Evolutionary conservation across 2,888 invertebrate species (phyloP), one percentile per base, ranked within the genome.

Genomic region (Microctonus aethiopoides): DNA sequence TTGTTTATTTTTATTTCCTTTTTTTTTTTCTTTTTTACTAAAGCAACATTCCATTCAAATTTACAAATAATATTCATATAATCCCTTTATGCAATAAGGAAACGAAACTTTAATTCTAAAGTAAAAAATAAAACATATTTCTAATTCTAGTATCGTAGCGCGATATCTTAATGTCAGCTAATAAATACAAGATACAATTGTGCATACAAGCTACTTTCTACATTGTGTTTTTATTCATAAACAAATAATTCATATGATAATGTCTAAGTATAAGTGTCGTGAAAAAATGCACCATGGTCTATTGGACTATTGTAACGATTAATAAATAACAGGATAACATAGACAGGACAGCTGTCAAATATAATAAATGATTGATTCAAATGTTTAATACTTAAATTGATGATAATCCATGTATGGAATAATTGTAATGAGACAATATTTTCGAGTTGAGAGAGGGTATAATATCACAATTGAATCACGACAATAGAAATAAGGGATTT

Each of bases 181-280:
- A 59, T 59, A 60, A 54, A 57, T 57, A 34, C 36, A 65, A 56
- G 39, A 56, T 65, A 24, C 20, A 34, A 65, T 24, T 65, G 54
- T 65, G 64, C 56, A 54, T 56, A 16, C 20, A 39, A 65, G 36
- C 64, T 56, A 56, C 39, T 26, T 52, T 39, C 54, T 65, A 65
- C 52, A 54, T 22, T 22, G 36, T 46, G 20, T 46, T 46, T 6
- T 6, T 46, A 46, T 46, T n/a, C 7, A 20, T 16, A 5, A 46
- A n/a, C n/a, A n/a, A 46, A 46, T 20, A 46, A 46, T 46, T 16
- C 46, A 10, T 36, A 36, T n/a, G n/a, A 46, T 16, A 13, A n/a
- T 39, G 5, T 46, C 16, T 46, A n/a, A 46, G 4, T n/a, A 7
- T 1, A 46, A 16, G 46, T 46, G 46, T 7, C 20, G 6, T 1